Base-by-base conservation (phyloP, 2,888 invertebrate genomes). In the Luperina testacea region DNA sequence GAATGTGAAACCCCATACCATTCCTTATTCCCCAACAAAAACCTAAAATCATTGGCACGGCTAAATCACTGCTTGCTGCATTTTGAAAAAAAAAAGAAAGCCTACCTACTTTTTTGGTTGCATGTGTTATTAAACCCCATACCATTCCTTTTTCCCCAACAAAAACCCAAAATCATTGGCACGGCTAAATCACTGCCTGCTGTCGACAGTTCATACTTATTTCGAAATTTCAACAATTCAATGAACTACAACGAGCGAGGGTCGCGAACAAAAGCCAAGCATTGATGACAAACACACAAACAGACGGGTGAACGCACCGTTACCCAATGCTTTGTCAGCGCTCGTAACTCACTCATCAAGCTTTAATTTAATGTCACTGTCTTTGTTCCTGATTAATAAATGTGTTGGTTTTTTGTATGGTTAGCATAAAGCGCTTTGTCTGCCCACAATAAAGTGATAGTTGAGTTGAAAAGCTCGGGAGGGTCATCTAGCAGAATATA, bases 341-440 rank as follows among this genome's bases (percentile, higher is more conserved):
- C 69, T 84, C 81, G 63, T 79, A 80, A 89, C 81, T 86, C 90
- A 89, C 86, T 91, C 86, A 89, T 89, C 89, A 90, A 88, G 79
- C 79, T 85, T 90, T 90, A 90, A 93, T 86, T 88, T 90, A 92
- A 92, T 92, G 91, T 93, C 92, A 93, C 87, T 92, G 92, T 92
- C 79, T 77, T 78, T 63, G 67, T 68, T 76, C 75, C 77, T 64
- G 67, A 70, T 75, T 74, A 74, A 83, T 80, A 81, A 77, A 76
- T 64, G 9, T 67, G 51, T 24, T n/a, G 42, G 32, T 48, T 71
- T 81, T 75, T 73, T 70, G 48, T 67, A 51, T 68, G 42, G 48
- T 63, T 8, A 69, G 64, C 65, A 68, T 74, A 63, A 80, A 80
- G 61, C 27, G 81, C 61, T 80, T 80, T 80, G 67, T 80, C 24